phyloP scores from a whole-genome alignment of 2,113 vertebrate species.

The Nannobrachium achirus region DNA sequence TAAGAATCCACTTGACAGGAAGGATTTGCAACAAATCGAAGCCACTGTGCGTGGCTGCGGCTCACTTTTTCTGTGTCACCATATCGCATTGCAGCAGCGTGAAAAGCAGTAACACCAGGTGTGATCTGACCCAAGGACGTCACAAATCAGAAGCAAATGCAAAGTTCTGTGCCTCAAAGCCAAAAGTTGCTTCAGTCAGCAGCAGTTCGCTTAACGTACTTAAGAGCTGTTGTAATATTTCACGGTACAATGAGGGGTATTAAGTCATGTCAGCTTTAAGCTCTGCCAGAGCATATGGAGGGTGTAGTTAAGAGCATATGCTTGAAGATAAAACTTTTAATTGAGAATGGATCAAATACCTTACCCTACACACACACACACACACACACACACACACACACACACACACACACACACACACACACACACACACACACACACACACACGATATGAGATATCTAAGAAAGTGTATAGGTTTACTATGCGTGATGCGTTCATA shows the following conservation, averaged over 20 bases:
- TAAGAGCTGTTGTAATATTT: neutral
- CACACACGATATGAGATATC: too few relatives aligned
- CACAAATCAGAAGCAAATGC: constrained; percentile 32
- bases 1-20: too few relatives aligned
- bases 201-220: constrained; percentile 2
- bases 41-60: too few relatives aligned
- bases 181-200: neutral
- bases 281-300: too few relatives aligned
- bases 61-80: too few relatives aligned
- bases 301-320: constrained; percentile 1
- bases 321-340: constrained; percentile 23
- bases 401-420: neutral
- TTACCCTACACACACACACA: constrained; percentile 1
- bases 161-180: neutral
- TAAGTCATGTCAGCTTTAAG: too few relatives aligned
- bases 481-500: constrained; percentile 47
- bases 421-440: constrained; percentile 8
- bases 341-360: too few relatives aligned
- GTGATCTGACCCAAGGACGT: constrained; percentile 32
- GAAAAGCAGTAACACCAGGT: constrained; percentile 20
- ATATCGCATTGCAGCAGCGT: constrained; percentile 10
- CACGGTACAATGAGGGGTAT: too few relatives aligned
- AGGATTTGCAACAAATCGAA: too few relatives aligned
- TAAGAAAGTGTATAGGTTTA: constrained; percentile 37
- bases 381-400: neutral